phyloP scores from a whole-genome alignment of 2,113 vertebrate species.

The Brevimyrus niger region DNA sequence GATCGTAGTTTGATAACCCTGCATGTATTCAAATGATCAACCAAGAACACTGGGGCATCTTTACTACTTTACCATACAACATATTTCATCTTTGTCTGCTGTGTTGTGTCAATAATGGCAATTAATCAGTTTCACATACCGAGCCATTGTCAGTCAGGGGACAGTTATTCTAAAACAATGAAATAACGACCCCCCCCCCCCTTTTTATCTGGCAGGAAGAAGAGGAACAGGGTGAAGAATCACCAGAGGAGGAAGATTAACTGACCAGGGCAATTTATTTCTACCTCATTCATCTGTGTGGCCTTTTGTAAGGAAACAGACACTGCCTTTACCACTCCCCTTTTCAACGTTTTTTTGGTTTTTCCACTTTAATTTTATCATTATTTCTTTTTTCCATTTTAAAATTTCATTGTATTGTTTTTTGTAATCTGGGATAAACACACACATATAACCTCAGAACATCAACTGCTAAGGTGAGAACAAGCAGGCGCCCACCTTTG shows the following conservation, averaged over 20 bases:
- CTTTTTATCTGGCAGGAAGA: conserved; percentile 66
- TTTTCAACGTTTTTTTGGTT: conserved; percentile 32
- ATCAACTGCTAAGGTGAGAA: conserved; percentile 26
- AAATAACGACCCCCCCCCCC: conserved; percentile 18
- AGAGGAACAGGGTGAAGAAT: conserved; percentile 79
- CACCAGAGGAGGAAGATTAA: conserved; percentile 84
- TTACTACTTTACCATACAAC: too few species aligned
- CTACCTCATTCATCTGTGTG: conserved; percentile 94
- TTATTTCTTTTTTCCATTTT: conserved; percentile 57
- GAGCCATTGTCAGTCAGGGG: background rate
- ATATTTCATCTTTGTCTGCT: background rate
- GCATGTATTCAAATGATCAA: too few species aligned
- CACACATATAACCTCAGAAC: conserved; percentile 35
- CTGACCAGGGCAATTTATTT: conserved; percentile 64
- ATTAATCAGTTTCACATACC: background rate
- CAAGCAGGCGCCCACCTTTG: conserved; percentile 17
- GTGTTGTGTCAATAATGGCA: background rate
- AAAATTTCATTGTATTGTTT: conserved; percentile 50
- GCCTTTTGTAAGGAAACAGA: conserved; percentile 87
- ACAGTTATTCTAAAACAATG: background rate
- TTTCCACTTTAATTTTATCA: conserved; percentile 53
- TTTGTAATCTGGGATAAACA: conserved; percentile 52
- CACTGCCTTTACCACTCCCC: conserved; percentile 83
- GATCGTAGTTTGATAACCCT: too few species aligned
- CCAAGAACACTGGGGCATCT: too few species aligned